Conservation (phyloP, 2,113 vertebrate species). For the Pristiophorus japonicus region DNA sequence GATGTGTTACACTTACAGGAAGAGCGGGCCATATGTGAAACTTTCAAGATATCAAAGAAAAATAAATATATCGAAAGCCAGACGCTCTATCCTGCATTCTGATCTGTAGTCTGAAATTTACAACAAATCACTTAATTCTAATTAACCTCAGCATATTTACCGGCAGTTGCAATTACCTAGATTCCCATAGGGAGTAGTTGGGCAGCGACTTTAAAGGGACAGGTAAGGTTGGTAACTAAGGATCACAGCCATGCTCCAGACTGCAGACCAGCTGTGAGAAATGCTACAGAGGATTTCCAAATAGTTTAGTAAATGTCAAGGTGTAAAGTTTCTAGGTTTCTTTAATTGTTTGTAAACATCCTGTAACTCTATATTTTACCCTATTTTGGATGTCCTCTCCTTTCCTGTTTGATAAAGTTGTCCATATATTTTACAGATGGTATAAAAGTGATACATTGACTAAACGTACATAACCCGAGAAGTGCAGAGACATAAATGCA, state of each 20-base stretch:
- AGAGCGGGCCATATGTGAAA: neutral
- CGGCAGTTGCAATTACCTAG: neutral
- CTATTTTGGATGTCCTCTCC: too few species aligned
- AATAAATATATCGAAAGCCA: neutral
- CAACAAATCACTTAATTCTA: neutral
- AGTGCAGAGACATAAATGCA: neutral
- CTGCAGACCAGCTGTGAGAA: neutral
- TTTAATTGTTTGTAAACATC: neutral
- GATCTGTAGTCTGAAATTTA: neutral
- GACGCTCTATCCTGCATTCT: neutral
- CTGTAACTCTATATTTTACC: neutral
- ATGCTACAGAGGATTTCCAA: neutral
- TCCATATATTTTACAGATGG: too few species aligned
- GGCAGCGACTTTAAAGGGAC: neutral
- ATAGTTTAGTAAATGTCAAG: neutral
- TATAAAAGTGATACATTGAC: neutral
- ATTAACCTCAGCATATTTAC: neutral
- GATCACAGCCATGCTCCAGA: neutral
- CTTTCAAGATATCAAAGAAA: neutral
- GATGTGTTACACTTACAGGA: neutral
- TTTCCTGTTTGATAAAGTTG: neutral
- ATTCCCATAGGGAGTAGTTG: neutral
- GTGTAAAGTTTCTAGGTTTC: neutral
- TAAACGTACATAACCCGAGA: neutral
- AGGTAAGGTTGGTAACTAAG: neutral